Conservation (phyloP, 2,888 invertebrate species). For the Plebejus anna region DNA sequence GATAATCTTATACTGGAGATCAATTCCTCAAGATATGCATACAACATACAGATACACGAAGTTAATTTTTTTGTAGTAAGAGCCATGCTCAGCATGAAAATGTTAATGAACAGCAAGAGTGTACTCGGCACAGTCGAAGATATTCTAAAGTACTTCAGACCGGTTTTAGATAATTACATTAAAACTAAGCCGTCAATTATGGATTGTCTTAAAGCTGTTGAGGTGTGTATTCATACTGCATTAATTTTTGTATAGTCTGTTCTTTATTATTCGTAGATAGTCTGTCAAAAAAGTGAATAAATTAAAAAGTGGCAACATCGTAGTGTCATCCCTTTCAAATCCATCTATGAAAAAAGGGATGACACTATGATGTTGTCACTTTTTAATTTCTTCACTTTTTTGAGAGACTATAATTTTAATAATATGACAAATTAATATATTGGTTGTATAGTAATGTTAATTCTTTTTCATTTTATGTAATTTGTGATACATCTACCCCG, state of each 20-base stretch:
- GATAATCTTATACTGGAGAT: constrained; percentile 97
- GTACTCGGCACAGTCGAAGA: constrained; percentile 83
- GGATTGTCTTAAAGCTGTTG: constrained; percentile 91
- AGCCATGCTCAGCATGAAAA: constrained; percentile 89
- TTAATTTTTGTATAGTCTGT: constrained; percentile 2
- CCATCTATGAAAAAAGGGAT: no score
- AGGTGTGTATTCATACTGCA: constrained; percentile 76
- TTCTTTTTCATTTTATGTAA: neutral
- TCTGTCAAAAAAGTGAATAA: no score
- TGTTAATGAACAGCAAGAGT: constrained; percentile 70
- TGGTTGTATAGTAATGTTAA: neutral
- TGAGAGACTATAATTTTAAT: neutral
- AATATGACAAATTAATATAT: neutral
- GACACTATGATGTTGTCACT: no score
- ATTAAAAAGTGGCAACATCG: no score
- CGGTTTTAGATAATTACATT: constrained; percentile 92
- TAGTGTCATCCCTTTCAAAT: no score
- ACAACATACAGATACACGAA: constrained; percentile 94
- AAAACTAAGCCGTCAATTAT: constrained; percentile 89
- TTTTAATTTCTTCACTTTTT: no score
- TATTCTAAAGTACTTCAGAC: constrained; percentile 85
- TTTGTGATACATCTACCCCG: neutral
- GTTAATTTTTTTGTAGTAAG: constrained; percentile 92
- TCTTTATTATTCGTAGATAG: no score
- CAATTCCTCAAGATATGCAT: constrained; percentile 97